Evolutionary conservation across 2,888 invertebrate species (phyloP).

Genomic region (Uloborus plumipes): DNA sequence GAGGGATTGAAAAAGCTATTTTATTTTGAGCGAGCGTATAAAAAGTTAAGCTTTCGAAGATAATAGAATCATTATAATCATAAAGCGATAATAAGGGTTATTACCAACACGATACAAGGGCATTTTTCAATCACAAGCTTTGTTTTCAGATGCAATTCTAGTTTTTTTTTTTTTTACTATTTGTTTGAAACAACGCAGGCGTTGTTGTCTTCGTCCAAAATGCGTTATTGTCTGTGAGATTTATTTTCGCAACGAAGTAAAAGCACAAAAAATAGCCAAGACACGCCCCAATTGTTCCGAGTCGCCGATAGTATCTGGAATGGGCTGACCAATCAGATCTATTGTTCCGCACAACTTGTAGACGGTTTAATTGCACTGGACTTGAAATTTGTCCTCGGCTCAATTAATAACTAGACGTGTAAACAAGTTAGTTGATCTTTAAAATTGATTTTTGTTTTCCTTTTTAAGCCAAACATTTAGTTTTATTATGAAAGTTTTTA

Average conservation of each 20-base stretch:
- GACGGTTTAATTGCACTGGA: neutral
- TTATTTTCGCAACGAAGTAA: slow-evolving; percentile 11
- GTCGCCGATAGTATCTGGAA: neutral
- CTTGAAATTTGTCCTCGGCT: too few species aligned
- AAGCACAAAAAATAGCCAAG: slow-evolving; percentile 14
- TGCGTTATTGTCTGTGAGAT: slow-evolving; percentile 49
- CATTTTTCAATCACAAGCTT: slow-evolving; percentile 55
- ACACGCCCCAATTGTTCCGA: slow-evolving; percentile 53
- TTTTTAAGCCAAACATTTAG: too few species aligned
- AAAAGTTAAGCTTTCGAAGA: slow-evolving; percentile 11
- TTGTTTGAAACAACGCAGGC: slow-evolving; percentile 22
- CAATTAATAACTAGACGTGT: too few species aligned
- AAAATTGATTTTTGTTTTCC: too few species aligned
- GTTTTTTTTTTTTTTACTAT: neutral
- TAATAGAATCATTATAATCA: slow-evolving; percentile 14
- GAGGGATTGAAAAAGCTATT: too few species aligned
- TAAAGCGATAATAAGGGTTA: slow-evolving; percentile 33
- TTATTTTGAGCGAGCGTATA: too few species aligned
- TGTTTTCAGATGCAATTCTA: slow-evolving; percentile 16
- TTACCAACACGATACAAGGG: slow-evolving; percentile 26
- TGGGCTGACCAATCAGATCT: slow-evolving; percentile 24
- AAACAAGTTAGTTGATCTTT: too few species aligned
- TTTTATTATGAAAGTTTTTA: too few species aligned
- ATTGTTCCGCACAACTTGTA: slow-evolving; percentile 4
- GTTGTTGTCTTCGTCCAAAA: slow-evolving; percentile 23